phyloP scores from a whole-genome alignment of 2,113 vertebrate genomes.

The Nibea coibor region DNA sequence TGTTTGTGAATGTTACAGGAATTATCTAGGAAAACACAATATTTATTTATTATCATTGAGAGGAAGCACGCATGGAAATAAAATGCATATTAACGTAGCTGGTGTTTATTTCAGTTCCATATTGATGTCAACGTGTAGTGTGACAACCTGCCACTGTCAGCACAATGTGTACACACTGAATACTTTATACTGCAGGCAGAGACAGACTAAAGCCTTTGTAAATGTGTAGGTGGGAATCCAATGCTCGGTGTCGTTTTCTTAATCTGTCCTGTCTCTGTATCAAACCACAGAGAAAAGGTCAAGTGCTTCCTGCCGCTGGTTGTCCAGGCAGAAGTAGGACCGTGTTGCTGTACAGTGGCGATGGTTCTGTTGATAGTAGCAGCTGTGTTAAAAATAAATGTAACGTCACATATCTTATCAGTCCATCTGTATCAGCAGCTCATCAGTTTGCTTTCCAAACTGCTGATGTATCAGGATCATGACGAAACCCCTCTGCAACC shows the following conservation, averaged over 20 bases:
- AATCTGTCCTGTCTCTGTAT: background rate
- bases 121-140: background rate
- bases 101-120: background rate
- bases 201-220: background rate
- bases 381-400: background rate
- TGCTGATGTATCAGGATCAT: constrained; percentile 44
- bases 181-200: background rate
- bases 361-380: background rate
- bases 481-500: constrained; percentile 53
- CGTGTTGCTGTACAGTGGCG: background rate
- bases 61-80: background rate
- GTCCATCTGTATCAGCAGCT: constrained; percentile 28
- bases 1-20: background rate
- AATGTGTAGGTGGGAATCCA: background rate
- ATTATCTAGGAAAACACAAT: background rate
- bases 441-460: constrained; percentile 36
- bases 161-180: background rate
- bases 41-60: background rate
- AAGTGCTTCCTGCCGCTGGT: no score
- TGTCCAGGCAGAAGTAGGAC: background rate
- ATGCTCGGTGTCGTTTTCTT: background rate
- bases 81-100: background rate
- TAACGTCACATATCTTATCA: constrained; percentile 20
- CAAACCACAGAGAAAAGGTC: background rate
- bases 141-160: background rate